phyloP scores from a whole-genome alignment of 2,888 invertebrate genomes.

The Allacma fusca region DNA sequence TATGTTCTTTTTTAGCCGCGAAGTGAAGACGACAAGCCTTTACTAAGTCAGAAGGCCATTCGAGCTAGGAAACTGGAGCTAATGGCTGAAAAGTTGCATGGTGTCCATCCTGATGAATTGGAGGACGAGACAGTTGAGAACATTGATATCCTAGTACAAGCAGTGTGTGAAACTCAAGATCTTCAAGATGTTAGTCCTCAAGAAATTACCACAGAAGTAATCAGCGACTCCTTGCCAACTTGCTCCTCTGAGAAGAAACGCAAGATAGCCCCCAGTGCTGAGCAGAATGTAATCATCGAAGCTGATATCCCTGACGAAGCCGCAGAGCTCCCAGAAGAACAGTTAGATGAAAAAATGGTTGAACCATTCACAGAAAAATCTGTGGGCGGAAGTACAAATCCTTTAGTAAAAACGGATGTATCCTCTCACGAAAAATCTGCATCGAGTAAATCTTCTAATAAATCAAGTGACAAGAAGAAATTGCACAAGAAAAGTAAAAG shows the following conservation, averaged over 20 bases:
- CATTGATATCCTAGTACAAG: background rate
- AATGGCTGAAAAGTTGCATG: conserved; percentile 47
- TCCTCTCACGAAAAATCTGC: background rate
- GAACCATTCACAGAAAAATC: conserved; percentile 25
- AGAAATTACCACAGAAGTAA: conserved; percentile 24
- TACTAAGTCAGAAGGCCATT: conserved; percentile 71
- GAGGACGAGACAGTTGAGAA: conserved; percentile 19
- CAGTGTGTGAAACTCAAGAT: conserved; percentile 12
- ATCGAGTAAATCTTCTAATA: conserved; percentile 14
- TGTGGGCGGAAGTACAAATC: conserved; percentile 24
- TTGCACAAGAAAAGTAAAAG: conserved; percentile 46
- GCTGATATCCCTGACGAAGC: background rate
- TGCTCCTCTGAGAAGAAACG: conserved; percentile 16
- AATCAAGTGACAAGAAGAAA: conserved; percentile 30
- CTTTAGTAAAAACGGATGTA: background rate
- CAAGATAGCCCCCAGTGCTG: background rate
- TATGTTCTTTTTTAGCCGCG: conserved; percentile 75
- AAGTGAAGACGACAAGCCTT: conserved; percentile 77
- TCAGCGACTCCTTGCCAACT: background rate
- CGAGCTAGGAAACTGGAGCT: conserved; percentile 51
- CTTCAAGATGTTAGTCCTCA: conserved; percentile 18
- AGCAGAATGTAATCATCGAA: conserved; percentile 9
- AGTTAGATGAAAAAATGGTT: conserved; percentile 28
- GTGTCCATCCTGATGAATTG: conserved; percentile 14
- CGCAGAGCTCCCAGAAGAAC: conserved; percentile 6